These are phyloP conservation scores for Andrena camellia DNA, from an alignment of 2,888 invertebrate genomes.

Conservation along the genomic window DNA sequence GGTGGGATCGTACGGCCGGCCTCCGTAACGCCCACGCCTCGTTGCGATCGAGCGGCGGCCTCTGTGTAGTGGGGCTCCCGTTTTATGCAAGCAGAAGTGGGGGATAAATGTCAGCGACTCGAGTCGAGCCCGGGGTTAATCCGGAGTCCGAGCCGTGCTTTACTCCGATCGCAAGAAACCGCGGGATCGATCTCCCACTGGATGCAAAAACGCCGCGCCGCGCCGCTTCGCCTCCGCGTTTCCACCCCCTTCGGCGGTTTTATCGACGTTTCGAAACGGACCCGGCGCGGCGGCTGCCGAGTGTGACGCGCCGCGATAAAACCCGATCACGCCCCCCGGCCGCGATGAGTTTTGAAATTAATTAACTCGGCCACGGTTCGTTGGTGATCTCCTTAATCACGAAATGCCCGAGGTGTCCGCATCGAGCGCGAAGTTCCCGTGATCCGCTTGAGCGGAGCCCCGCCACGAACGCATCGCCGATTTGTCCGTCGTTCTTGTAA, in stretches of 20 bases:
- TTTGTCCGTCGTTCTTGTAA: constrained; percentile 17
- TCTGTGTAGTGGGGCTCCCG: constrained; percentile 33
- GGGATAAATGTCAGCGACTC: constrained; percentile 31
- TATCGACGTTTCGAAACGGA: not conserved
- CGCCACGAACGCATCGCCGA: not conserved
- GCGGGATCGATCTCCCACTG: constrained; percentile 12
- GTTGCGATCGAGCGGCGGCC: constrained; percentile 49
- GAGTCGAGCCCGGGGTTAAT: constrained; percentile 4
- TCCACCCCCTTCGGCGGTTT: not conserved
- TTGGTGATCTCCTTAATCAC: constrained; percentile 23
- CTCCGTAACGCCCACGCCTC: constrained; percentile 75
- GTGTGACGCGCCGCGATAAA: not conserved
- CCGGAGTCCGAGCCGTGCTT: not conserved
- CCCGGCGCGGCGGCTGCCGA: not conserved
- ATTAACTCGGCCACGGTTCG: constrained; percentile 23
- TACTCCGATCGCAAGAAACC: constrained; percentile 13
- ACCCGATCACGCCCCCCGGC: not conserved
- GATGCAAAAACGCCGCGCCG: not conserved
- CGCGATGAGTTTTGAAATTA: constrained; percentile 19
- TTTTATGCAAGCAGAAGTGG: constrained; percentile 20
- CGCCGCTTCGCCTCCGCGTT: not conserved
- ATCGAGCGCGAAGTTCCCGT: constrained; percentile 7
- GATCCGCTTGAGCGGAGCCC: not conserved
- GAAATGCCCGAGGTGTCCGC: not conserved
- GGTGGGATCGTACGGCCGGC: constrained; percentile 75